Conservation (phyloP, 2,888 invertebrate species). For the Lasioglossum oenotherae region DNA sequence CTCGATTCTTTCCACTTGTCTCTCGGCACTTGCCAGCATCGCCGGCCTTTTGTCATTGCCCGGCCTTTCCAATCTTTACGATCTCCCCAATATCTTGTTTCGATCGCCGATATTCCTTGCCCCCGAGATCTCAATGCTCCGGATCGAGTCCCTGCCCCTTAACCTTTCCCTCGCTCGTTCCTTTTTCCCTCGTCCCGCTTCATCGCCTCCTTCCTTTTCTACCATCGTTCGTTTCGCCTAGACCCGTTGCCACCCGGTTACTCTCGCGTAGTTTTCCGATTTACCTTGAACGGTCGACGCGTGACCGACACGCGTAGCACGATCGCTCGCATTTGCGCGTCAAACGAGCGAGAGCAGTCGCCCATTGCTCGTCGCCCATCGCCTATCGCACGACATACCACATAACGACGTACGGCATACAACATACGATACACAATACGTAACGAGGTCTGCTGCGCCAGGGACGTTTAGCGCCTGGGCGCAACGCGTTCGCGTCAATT, state of each 20-base stretch:
- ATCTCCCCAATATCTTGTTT: background rate
- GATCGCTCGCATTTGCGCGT: constrained; percentile 51
- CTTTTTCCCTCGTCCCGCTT: background rate
- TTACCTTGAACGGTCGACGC: constrained; percentile 48
- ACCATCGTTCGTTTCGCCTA: background rate
- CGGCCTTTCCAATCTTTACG: background rate
- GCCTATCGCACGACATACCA: background rate
- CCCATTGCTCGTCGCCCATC: background rate
- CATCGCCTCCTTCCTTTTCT: background rate
- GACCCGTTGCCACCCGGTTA: background rate
- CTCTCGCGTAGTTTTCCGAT: constrained; percentile 26
- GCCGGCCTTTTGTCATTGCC: background rate
- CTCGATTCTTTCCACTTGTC: constrained; percentile 3
- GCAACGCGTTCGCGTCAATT: constrained; percentile 13
- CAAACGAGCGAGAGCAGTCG: constrained; percentile 21
- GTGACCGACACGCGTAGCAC: constrained; percentile 23
- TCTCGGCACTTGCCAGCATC: background rate
- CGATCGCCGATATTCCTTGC: background rate
- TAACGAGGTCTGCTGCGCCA: background rate
- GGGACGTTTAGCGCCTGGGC: background rate
- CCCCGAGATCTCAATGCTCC: background rate
- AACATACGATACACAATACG: background rate
- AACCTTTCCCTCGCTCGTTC: background rate
- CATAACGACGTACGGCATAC: background rate
- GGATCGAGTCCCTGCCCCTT: background rate